phyloP scores from a whole-genome alignment of 2,888 invertebrate genomes.

The Exephanes ischioxanthus region DNA sequence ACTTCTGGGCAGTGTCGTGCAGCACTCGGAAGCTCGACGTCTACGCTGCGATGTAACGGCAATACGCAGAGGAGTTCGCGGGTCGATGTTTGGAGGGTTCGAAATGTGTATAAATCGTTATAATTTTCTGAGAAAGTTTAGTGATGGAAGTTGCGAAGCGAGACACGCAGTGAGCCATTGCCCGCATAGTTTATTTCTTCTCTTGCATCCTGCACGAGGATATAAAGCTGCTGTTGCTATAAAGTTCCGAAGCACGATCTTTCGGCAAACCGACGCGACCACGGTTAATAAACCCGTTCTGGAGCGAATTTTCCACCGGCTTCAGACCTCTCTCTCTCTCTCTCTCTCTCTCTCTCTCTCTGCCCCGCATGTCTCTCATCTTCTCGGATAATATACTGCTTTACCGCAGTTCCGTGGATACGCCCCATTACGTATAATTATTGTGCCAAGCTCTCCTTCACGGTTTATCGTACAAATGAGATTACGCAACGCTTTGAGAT shows the following conservation, averaged over 20 bases:
- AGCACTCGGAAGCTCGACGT: slow-evolving; percentile 33
- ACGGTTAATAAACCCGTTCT: slow-evolving; percentile 68
- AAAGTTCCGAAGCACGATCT: slow-evolving; percentile 10
- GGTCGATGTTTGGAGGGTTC: slow-evolving; percentile 40
- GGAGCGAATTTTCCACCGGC: slow-evolving; percentile 66
- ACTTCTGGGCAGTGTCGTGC: slow-evolving; percentile 16
- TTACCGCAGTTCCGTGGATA: slow-evolving; percentile 44
- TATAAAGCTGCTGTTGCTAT: slow-evolving; percentile 13
- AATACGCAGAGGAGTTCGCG: slow-evolving; percentile 28
- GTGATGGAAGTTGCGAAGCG: slow-evolving; percentile 15
- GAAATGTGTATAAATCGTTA: slow-evolving; percentile 38
- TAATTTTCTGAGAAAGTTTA: slow-evolving; percentile 40
- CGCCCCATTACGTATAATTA: slow-evolving; percentile 35
- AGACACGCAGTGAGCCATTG: slow-evolving; percentile 2
- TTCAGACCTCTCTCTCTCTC: slow-evolving; percentile 51
- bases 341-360: not conserved
- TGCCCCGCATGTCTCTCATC: slow-evolving; percentile 41
- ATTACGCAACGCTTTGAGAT: slow-evolving; percentile 24
- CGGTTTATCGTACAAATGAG: slow-evolving; percentile 38
- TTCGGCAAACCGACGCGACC: slow-evolving; percentile 20
- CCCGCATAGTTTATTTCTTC: slow-evolving; percentile 46
- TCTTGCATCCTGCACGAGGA: slow-evolving; percentile 12
- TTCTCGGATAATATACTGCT: slow-evolving; percentile 18
- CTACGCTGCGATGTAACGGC: slow-evolving; percentile 15
- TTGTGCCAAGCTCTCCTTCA: slow-evolving; percentile 25